Base-by-base conservation (phyloP, 2,797 vertebrate species). In the Oryzias sinensis region DNA sequence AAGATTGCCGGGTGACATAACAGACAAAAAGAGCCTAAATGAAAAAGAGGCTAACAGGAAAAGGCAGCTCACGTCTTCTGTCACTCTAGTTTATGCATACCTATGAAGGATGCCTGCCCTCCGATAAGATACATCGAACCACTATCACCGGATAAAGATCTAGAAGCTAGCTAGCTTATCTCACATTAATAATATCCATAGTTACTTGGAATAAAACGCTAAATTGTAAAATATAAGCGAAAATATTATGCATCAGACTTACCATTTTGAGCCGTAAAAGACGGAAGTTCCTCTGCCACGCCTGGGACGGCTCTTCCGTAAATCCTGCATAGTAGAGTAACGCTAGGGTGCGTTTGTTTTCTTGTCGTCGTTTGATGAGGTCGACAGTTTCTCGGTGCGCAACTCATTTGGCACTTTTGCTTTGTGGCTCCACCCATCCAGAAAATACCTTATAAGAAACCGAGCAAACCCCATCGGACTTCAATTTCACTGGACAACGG, bases 231-330 rank as follows among this genome's bases (percentile, higher is more conserved):
- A 60, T 52, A 56, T 43, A 44, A 66, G 53, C 5, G 54, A 1
- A 59, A 2, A 62, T 43, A 44, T 43, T 27, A 5, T 1, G 56
- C 7, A 52, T 17, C n/a, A 64, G 40, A 62, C 90, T 90, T 84
- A 93, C 92, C 92, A 93, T 93, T 86, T 90, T 82, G 66, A 64
- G 83, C 80, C 70, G 82, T 79, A 68, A 62, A 92, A 93, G 89
- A 83, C 91, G 92, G 92, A 93, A 93, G 91, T 91, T 81, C 70
- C 59, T 81, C 83, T 81, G 88, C 89, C 90, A 91, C 92, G 91
- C 91, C 91, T 92, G 87, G 57, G 56, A 87, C 85, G 80, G 55
- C 52, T 77, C 85, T 91, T 91, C 89, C 88, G 87, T 86, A 84
- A 85, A 87, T 82, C 79, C 77, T 72, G 69, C 80, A 82, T 76